Evolutionary conservation across 2,888 invertebrate species (phyloP), one percentile per base, ranked within the genome.

Genomic region (Lissocephala sabroskyi): DNA sequence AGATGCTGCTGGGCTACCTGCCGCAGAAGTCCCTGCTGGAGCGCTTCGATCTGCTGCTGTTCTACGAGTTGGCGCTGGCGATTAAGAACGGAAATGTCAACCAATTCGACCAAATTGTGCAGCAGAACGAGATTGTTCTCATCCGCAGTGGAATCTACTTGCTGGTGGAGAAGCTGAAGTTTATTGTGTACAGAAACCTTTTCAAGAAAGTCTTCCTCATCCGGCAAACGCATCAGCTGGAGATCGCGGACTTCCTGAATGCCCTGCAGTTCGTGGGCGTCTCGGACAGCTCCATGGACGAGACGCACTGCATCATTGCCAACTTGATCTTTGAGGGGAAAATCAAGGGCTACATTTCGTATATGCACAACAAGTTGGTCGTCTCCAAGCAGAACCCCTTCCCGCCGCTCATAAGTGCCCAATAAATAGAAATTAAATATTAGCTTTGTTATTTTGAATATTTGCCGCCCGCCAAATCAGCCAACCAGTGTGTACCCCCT

Each of bases 371-470:
- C 82, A 98, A 97, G 85, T 89, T 99, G 48, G 98, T 99, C 40
- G 94, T 99, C 37, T 97, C 97, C 76, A 99, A 99, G 84, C 94
- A 95, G 81, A 96, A 96, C 86, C 94, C 98, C 1, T 99, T 99
- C 83, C 98, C 98, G 2, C 86, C 89, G 10, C 23, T 23, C 7
- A 5, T 23, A 23, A 23, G 3, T 23, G 3, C 7, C 7, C 7
- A 23, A 23, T 23, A 7, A 23, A 23, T 23, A 23, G 7, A 23
- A 23, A 23, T n/a, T n/a, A n/a, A n/a, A n/a, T n/a, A n/a, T n/a
- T n/a, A n/a, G n/a, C n/a, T n/a, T n/a, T n/a, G n/a, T n/a, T n/a
- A n/a, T n/a, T n/a, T n/a, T n/a, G n/a, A n/a, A n/a, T n/a, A n/a
- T n/a, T n/a, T n/a, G n/a, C n/a, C n/a, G n/a, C n/a, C n/a, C n/a